phyloP scores from a whole-genome alignment of 1,140 invertebrate genomes.

The Aphelinus atriplicis region DNA sequence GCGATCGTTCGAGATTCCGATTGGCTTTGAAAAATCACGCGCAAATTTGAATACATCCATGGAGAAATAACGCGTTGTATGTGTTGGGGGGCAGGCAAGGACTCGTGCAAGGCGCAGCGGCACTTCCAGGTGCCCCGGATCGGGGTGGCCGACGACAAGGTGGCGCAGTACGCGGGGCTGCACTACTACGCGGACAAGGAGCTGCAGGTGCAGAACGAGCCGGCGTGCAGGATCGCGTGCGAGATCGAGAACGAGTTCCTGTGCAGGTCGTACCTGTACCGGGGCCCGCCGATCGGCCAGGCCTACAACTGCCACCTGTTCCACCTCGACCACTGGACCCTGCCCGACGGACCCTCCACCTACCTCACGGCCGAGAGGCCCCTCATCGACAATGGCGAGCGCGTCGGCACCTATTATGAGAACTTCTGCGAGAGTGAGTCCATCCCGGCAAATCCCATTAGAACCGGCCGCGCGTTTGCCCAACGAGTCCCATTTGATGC shows the following conservation, averaged over 20 bases:
- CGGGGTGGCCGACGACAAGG: slow-evolving; percentile 88
- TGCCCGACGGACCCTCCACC: slow-evolving; percentile 90
- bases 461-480: not conserved
- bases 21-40: too few species aligned
- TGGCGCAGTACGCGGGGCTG: slow-evolving; percentile 88
- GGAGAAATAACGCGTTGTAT: not conserved
- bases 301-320: slow-evolving; percentile 92
- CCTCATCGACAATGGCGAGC: slow-evolving; percentile 88
- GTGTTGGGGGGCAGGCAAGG: slow-evolving; percentile 65
- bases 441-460: too few species aligned
- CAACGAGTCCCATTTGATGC: not conserved
- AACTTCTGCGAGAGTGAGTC: slow-evolving; percentile 83
- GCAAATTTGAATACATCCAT: too few species aligned
- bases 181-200: slow-evolving; percentile 96
- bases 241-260: slow-evolving; percentile 93
- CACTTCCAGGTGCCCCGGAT: slow-evolving; percentile 82
- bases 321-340: slow-evolving; percentile 90
- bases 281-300: slow-evolving; percentile 77
- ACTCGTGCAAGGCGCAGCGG: slow-evolving; percentile 83
- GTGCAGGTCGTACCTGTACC: slow-evolving; percentile 89
- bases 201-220: slow-evolving; percentile 81
- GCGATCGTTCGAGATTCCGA: too few species aligned
- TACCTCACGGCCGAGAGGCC: slow-evolving; percentile 89
- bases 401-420: slow-evolving; percentile 89
- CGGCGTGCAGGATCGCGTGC: slow-evolving; percentile 87